Base-by-base conservation (phyloP, 2,113 vertebrate species). In the Corythaixoides concolor region DNA sequence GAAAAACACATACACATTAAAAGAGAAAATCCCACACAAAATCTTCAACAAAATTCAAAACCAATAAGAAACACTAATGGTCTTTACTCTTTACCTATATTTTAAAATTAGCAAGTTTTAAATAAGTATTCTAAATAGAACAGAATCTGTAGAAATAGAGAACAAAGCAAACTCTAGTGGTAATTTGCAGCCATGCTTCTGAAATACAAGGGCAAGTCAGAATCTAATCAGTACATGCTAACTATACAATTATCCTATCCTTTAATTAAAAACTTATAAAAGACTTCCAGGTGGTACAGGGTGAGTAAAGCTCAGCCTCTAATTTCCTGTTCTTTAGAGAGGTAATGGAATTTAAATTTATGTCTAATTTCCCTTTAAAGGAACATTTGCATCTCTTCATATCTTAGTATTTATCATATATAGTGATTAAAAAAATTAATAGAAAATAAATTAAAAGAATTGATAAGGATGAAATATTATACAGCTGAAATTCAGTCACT, bases 261-360 rank as follows among this genome's bases (percentile, higher is more conserved):
- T 92, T 84, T 94, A 88, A 95, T 96, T 96, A 91, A 67, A 93
- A 89, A 85, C 52, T 82, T 85, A 66, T 4, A 82, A 62, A 89
- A 73, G 27, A 77, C 39, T 96, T 77, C 43, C 82, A 95, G 79
- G 92, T 84, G 66, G 58, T 75, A 76, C 1, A 87, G 35, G 26
- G 47, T 50, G 33, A 92, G 35, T 37, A 66, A 78, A 95, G 47
- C 10, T 41, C 75, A 53, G 60, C 45, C 88, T 89, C 52, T 89
- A 93, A 88, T 94, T 91, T 97, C 90, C 75, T 89, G 12, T 89
- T 94, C 58, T 84, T 83, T 72, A 73, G 70, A 85, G 78, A 88
- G 18, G 59, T 84, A 87, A 89, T 70, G 59, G 59, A 39, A 90
- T 77, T 95, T 74, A 76, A 81, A 80, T 93, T 86, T 78, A 94